phyloP scores from a whole-genome alignment of 2,888 invertebrate genomes.

The Eupithecia centaureata region DNA sequence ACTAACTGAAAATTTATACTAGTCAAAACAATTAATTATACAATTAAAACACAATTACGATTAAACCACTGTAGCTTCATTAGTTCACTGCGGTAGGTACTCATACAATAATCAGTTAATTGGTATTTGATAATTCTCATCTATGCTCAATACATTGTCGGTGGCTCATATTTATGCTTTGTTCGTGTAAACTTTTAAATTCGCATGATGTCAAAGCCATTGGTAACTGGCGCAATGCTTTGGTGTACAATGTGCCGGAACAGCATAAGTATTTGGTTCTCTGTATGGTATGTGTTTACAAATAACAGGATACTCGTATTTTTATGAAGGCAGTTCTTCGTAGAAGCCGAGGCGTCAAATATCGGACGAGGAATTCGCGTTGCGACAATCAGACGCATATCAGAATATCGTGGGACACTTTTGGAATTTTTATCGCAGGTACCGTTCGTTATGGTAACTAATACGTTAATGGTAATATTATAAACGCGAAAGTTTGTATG shows the following conservation, averaged over 20 bases:
- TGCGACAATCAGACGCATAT: neutral
- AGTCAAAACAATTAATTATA: no score
- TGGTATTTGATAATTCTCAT: neutral
- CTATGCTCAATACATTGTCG: neutral
- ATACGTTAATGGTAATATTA: no score
- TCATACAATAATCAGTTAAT: no score
- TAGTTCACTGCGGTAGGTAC: no score
- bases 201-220: no score
- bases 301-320: conserved; percentile 19
- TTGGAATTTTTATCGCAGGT: neutral
- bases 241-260: neutral
- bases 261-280: neutral
- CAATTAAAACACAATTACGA: no score
- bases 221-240: neutral
- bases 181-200: neutral
- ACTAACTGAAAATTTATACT: no score
- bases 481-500: no score
- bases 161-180: neutral
- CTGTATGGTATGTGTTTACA: conserved; percentile 10
- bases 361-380: conserved; percentile 16
- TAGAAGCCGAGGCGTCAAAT: conserved; percentile 16
- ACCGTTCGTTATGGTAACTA: neutral
- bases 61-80: no score
- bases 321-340: conserved; percentile 23
- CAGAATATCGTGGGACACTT: neutral